These are phyloP conservation scores for Thunnus maccoyii DNA, from an alignment of 2,113 vertebrate genomes.

Conservation along the genomic window DNA sequence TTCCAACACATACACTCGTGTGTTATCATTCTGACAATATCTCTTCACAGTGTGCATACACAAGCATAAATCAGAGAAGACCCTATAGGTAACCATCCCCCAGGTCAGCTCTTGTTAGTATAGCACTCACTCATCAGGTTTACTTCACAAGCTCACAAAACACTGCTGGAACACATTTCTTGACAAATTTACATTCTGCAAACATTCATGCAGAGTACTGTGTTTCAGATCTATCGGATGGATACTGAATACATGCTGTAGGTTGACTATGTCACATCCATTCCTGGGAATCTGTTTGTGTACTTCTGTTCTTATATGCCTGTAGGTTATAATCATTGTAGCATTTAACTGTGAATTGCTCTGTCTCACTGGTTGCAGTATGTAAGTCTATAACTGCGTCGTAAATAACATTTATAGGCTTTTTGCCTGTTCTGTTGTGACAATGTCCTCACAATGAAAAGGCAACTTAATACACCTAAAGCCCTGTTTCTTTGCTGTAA, in stretches of 20 bases:
- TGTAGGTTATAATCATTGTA: conserved; percentile 19
- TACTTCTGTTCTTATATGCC: conserved; percentile 1
- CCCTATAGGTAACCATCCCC: background rate
- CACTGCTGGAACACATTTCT: background rate
- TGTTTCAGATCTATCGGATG: background rate
- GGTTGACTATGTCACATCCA: background rate
- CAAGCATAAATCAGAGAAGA: background rate
- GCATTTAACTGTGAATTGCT: conserved; percentile 44
- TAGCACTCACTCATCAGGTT: background rate
- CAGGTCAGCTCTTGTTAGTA: conserved; percentile 6
- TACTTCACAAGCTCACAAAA: background rate
- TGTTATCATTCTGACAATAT: too few species aligned
- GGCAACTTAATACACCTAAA: conserved; percentile 22
- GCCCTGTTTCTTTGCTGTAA: conserved; percentile 24
- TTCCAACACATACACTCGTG: background rate
- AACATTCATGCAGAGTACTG: background rate
- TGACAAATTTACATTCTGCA: background rate
- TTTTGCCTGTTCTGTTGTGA: conserved; percentile 14
- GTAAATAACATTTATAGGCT: conserved; percentile 57
- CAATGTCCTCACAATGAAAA: conserved; percentile 43
- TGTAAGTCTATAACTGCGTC: conserved; percentile 28
- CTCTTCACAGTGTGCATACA: background rate
- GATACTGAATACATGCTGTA: too few species aligned
- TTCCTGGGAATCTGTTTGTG: conserved; percentile 1
- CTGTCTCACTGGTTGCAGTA: conserved; percentile 31